A percentile compares a stretch with the other conserved stretches of the same genome.
Conservation (phyloP, 2,888 invertebrate genomes). For the Galerucella nymphaeae region DNA sequence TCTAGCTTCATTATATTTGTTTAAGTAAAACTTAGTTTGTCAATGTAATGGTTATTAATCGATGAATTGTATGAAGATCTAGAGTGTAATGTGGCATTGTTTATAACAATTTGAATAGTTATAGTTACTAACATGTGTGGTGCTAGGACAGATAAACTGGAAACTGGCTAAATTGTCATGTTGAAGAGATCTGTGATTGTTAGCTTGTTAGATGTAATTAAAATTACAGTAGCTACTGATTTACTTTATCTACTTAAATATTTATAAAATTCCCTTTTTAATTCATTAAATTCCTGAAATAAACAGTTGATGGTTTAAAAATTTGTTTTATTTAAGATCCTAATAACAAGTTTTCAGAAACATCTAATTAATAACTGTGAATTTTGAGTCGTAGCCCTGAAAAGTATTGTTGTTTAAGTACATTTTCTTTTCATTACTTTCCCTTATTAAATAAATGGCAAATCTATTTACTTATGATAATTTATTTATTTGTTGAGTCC, state of each 20-base stretch:
- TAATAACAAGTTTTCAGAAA: not conserved
- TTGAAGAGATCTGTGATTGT: constrained; percentile 54
- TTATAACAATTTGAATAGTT: constrained; percentile 28
- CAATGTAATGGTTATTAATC: constrained; percentile 7
- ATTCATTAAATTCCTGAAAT: constrained; percentile 29
- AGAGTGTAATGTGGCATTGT: constrained; percentile 23
- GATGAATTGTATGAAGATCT: constrained; percentile 24
- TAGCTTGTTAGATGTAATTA: constrained; percentile 51
- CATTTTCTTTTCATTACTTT: too few species aligned
- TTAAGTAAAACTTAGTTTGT: constrained; percentile 1
- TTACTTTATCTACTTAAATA: constrained; percentile 25
- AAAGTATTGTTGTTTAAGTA: too few species aligned
- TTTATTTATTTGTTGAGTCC: constrained; percentile 47
- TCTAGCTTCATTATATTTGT: constrained; percentile 8
- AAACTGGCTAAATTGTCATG: constrained; percentile 48
- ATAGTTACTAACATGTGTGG: constrained; percentile 43
- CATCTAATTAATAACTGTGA: too few species aligned
- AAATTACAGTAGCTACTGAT: constrained; percentile 39
- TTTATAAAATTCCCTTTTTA: constrained; percentile 26
- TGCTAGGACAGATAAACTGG: constrained; percentile 51
- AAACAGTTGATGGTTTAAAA: constrained; percentile 34
- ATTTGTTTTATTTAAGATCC: constrained; percentile 21
- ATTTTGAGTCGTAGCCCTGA: too few species aligned
- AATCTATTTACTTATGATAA: not conserved
- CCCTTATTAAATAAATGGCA: constrained; percentile 38